Evolutionary conservation across 1,140 invertebrate species (phyloP), one percentile per base, ranked within the genome.

Genomic region (Pogonognathellus flavescens): DNA sequence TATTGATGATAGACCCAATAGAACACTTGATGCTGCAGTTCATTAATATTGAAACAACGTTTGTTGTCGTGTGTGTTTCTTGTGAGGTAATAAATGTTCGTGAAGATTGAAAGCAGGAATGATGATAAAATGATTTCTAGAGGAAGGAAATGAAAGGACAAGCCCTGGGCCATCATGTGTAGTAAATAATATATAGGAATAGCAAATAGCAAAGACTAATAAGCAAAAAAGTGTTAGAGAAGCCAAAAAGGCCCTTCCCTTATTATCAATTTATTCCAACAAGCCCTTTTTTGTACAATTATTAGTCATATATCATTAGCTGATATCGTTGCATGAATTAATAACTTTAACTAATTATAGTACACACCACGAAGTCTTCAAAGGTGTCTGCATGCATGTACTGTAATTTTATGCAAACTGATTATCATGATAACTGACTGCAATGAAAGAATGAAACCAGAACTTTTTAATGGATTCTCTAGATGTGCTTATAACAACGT

Each of bases 181-280:
- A 41, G 31, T 41, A 3, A 41, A 41, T 41, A 1, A 57, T 14
- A 49, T 16, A 76, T 50, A 16, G n/a, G n/a, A n/a, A n/a, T n/a
- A n/a, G n/a, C n/a, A n/a, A n/a, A n/a, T 49, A 76, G 49, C 41
- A 76, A 76, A 76, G 49, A 18, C 70, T 76, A 76, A 50, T 76
- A 76, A 76, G 41, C 70, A 76, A 76, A 76, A 76, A 76, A 76
- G 70, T 76, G 70, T 76, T 76, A 50, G 70, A 76, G 70, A 76
- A 76, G 25, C 70, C 70, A 76, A 76, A 76, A 76, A 49, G 49
- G 41, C 41, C 70, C 70, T 50, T 76, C 41, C 70, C 70, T 76
- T 76, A 76, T 76, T 76, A 76, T 76, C 70, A 76, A 76, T 76
- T 76, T 49, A 76, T 76, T 76, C 70, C 49, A 76, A 76, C 70